Evolutionary conservation across 2,888 invertebrate species (phyloP).

Genomic region (Linnaemya tessellans): DNA sequence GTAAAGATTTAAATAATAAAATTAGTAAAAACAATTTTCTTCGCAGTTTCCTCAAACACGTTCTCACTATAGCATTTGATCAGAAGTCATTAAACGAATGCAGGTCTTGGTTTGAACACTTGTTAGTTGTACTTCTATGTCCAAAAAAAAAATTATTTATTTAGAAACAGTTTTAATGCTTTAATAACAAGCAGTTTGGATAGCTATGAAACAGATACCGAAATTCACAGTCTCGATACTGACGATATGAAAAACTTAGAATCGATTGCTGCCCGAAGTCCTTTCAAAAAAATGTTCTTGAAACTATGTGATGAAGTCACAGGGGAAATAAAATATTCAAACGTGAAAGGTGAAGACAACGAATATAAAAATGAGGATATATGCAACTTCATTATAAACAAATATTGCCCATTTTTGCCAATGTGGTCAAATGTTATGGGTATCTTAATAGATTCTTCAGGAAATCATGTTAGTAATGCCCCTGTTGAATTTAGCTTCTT

Average conservation of each 20-base stretch:
- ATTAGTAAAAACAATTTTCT: too few species aligned
- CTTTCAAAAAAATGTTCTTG: constrained; percentile 30
- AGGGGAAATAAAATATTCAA: not conserved
- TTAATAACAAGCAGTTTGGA: too few species aligned
- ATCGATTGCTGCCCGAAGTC: not conserved
- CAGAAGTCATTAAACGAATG: too few species aligned
- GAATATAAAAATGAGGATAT: constrained; percentile 30
- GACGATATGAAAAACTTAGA: not conserved
- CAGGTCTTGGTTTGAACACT: too few species aligned
- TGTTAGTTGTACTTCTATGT: too few species aligned
- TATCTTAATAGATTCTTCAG: not conserved
- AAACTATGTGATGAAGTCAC: constrained; percentile 10
- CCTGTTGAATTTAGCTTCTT: not conserved
- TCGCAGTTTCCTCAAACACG: too few species aligned
- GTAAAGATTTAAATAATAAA: too few species aligned
- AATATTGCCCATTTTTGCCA: constrained; percentile 1
- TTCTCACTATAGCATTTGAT: too few species aligned
- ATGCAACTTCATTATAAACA: constrained; percentile 16
- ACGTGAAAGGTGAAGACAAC: not conserved
- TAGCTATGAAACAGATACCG: too few species aligned
- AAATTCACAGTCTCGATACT: too few species aligned
- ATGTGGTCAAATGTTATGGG: constrained; percentile 7
- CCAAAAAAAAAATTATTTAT: too few species aligned
- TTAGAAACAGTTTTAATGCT: too few species aligned
- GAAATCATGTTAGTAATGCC: not conserved